Conservation (phyloP, 2,113 vertebrate species). For the Hippocampus guttulatus region DNA sequence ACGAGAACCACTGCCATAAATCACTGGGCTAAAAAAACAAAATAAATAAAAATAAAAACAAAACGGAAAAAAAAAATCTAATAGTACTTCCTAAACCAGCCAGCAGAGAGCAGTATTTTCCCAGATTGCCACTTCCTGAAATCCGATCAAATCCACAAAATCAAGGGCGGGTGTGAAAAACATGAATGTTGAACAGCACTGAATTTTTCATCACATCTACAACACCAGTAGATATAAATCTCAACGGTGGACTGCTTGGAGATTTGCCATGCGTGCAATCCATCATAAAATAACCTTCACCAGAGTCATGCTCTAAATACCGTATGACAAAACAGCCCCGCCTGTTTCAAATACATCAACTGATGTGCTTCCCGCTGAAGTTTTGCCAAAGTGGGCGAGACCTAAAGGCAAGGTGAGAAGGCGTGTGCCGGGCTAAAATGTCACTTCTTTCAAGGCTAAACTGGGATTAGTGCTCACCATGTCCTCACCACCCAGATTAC, state of each 20-base stretch:
- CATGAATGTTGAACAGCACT: not conserved
- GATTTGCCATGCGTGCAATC: not conserved
- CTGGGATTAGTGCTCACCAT: constrained; percentile 53
- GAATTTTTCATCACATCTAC: not conserved
- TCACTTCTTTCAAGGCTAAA: constrained; percentile 52
- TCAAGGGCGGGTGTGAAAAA: not conserved
- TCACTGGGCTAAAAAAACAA: not conserved
- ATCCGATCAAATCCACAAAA: not conserved
- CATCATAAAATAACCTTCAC: not conserved
- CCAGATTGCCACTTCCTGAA: not conserved
- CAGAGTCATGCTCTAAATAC: not conserved
- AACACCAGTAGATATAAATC: not conserved
- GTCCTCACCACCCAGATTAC: constrained; percentile 45
- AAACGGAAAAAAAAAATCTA: not conserved
- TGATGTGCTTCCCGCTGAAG: too few species aligned
- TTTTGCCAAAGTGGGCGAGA: not conserved
- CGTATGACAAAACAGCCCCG: not conserved
- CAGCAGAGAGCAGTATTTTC: constrained; percentile 59
- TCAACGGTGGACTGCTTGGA: not conserved
- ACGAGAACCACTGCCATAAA: not conserved
- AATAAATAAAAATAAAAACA: too few species aligned
- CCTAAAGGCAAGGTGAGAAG: constrained; percentile 33
- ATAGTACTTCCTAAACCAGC: constrained; percentile 1
- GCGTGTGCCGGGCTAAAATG: constrained; percentile 30
- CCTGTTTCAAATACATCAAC: not conserved